Evolutionary conservation across 2,888 invertebrate genomes (phyloP).

Genomic region (Notocelia uddmanniana): DNA sequence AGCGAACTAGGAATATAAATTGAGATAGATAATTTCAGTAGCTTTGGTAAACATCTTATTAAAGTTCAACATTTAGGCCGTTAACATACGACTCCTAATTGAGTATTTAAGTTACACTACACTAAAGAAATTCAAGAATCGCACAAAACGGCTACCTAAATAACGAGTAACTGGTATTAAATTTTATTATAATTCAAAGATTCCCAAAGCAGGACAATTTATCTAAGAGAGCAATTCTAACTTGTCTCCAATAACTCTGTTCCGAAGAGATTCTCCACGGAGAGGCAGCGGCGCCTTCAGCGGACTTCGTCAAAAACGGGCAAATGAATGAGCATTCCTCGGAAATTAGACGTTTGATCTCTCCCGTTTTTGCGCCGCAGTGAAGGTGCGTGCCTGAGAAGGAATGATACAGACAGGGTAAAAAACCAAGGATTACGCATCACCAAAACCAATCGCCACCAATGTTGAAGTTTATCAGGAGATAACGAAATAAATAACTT

Average conservation of each 20-base stretch:
- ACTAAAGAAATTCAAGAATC: conserved; percentile 40
- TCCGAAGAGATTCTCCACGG: conserved; percentile 56
- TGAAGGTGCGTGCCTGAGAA: conserved; percentile 43
- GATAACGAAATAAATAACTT: background rate
- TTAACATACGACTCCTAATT: conserved; percentile 52
- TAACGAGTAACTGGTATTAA: conserved; percentile 44
- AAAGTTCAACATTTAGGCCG: conserved; percentile 54
- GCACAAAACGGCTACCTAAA: conserved; percentile 41
- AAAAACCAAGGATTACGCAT: conserved; percentile 40
- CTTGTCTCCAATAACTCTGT: conserved; percentile 56
- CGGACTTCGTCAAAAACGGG: conserved; percentile 27
- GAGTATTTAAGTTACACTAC: conserved; percentile 68
- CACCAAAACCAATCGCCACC: conserved; percentile 27
- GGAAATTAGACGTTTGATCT: conserved; percentile 16
- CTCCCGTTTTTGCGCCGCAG: conserved; percentile 34
- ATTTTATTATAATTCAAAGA: conserved; percentile 37
- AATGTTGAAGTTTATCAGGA: background rate
- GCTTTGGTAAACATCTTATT: conserved; percentile 80
- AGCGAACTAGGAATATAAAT: conserved; percentile 84
- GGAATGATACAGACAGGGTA: conserved; percentile 57
- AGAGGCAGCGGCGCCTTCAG: conserved; percentile 35
- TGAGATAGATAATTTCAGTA: conserved; percentile 84
- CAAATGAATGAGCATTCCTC: conserved; percentile 33
- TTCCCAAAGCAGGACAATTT: conserved; percentile 51
- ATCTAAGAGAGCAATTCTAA: conserved; percentile 70